Evolutionary conservation across 2,797 vertebrate species (phyloP).

Genomic region (Aselliscus stoliczkanus): DNA sequence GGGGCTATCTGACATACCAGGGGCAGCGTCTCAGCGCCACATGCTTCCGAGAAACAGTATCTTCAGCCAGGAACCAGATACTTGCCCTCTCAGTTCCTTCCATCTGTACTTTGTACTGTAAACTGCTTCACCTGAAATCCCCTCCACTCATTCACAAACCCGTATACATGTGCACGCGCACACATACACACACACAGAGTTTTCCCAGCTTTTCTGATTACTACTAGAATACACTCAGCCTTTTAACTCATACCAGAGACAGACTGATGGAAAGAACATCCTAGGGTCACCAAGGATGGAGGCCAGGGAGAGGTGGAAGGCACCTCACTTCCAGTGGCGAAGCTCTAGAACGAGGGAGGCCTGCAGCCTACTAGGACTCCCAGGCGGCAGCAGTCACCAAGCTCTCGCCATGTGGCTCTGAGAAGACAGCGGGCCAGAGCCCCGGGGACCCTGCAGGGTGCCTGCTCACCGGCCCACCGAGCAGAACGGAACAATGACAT

Average conservation of each 20-base stretch:
- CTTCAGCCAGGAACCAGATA: neutral
- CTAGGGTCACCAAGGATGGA: neutral
- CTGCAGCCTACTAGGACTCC: neutral
- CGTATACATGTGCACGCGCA: rapidly evolving
- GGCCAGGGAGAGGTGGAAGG: neutral
- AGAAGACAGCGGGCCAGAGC: neutral
- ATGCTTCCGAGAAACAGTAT: neutral
- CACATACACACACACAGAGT: too few relatives aligned
- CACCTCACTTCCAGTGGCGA: neutral
- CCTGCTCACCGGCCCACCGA: rapidly evolving
- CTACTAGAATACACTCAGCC: neutral
- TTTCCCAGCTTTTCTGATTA: neutral
- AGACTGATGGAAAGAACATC: neutral
- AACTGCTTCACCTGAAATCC: neutral
- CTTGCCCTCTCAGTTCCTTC: neutral
- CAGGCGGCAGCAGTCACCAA: neutral
- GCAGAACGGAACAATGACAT: rapidly evolving
- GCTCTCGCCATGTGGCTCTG: neutral
- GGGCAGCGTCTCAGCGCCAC: neutral
- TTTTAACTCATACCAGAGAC: neutral
- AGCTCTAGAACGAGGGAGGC: neutral
- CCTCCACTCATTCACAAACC: neutral
- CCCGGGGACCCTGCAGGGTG: rapidly evolving
- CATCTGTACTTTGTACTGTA: neutral
- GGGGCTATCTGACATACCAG: neutral